Evolutionary conservation across 1,140 invertebrate genomes (phyloP).

Genomic region (Trialeurodes vaporariorum): DNA sequence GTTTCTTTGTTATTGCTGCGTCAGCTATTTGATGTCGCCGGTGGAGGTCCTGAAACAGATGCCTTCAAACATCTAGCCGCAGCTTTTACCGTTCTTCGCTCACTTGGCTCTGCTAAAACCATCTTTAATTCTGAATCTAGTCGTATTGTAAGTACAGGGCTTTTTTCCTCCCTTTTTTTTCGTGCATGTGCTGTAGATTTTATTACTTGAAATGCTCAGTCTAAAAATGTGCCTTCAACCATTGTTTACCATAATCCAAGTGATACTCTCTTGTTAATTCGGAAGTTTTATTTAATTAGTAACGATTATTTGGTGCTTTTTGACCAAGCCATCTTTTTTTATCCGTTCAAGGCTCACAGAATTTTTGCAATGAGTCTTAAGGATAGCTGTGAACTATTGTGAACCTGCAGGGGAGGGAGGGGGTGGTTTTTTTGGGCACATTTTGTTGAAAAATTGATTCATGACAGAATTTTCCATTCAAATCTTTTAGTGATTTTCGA

Average conservation of each 20-base stretch:
- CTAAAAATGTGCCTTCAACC: neutral
- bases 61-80: slow-evolving; percentile 93
- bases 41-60: slow-evolving; percentile 85
- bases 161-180: slow-evolving; percentile 8
- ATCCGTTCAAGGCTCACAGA: no score
- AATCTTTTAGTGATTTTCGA: no score
- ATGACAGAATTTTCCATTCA: no score
- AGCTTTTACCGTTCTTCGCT: slow-evolving; percentile 83
- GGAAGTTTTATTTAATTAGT: slow-evolving; percentile 9
- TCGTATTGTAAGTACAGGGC: slow-evolving; percentile 70
- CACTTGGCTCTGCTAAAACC: slow-evolving; percentile 82
- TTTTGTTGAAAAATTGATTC: no score
- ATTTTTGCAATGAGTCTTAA: no score
- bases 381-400: no score
- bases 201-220: neutral
- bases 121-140: slow-evolving; percentile 83
- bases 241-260: neutral
- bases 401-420: no score
- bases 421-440: no score
- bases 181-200: neutral
- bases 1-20: slow-evolving; percentile 81
- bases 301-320: no score
- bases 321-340: no score
- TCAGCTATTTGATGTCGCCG: slow-evolving; percentile 84
- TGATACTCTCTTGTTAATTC: neutral